Base-by-base conservation (phyloP, 2,888 invertebrate genomes). In the Gari tellinella region DNA sequence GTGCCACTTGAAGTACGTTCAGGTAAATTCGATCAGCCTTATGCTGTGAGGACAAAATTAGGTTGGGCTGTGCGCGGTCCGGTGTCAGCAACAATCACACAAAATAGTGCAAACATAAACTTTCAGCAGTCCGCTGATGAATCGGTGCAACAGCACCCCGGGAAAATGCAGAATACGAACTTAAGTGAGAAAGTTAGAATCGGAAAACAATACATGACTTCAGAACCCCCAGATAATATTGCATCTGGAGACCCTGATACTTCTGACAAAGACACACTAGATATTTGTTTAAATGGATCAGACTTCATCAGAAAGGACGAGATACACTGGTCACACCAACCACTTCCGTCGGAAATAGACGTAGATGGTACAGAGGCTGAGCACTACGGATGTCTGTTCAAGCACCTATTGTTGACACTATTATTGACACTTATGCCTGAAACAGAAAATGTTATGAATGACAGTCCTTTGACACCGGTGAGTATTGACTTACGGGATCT, bases 371-470 rank as follows among this genome's bases (percentile, higher is more conserved):
- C 41, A 17, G 19, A 31, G 26, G 52, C 68, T 1, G 72, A 80
- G 40, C 23, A 26, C 17, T 60, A 37, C n/a, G 78, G 74, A 5
- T 72, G 72, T 45, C n/a, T 79, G 21, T 73, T 79, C 21, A 72
- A 78, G 3, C 79, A 73, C 51, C 26, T 75, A 26, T 19, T 62
- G 14, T 55, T 65, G 0, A 45, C 60, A 55, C n/a, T 41, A n/a
- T 26, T 72, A 23, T 15, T 56, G 19, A 65, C 72, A 14, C 25
- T 58, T 19, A 19, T 53, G 38, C 15, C 64, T 21, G 70, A 64
- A 38, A 25, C 38, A 4, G 69, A 69, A 25, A 51, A 43, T 23
- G 51, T 57, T 7, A 10, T 63, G n/a, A n/a, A n/a, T n/a, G n/a
- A n/a, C n/a, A n/a, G n/a, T n/a, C n/a, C n/a, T n/a, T n/a, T n/a